Percentiles rank a stretch among this genome's conserved stretches.
Conservation (phyloP, 2,888 invertebrate species). For the Pristionchus mayeri region DNA sequence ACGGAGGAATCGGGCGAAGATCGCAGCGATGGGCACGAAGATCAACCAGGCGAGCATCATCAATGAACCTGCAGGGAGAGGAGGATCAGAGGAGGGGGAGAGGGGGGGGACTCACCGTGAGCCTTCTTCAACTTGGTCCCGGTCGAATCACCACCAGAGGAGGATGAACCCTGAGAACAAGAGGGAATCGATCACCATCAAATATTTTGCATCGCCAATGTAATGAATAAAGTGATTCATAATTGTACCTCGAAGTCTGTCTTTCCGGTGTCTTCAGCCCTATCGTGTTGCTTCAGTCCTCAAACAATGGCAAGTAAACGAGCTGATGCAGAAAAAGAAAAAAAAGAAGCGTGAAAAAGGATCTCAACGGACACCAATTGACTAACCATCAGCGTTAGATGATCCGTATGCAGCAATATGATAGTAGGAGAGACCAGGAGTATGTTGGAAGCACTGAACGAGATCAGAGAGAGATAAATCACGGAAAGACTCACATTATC, state of each 20-base stretch:
- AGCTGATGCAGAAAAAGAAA: neutral
- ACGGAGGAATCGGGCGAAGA: constrained; percentile 64
- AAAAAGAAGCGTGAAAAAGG: too few relatives aligned
- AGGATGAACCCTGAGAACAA: too few relatives aligned
- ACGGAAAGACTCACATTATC: neutral
- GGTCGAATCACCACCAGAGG: constrained; percentile 26
- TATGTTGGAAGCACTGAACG: constrained; percentile 15
- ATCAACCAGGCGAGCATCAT: constrained; percentile 67
- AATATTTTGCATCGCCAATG: neutral
- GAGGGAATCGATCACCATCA: too few relatives aligned
- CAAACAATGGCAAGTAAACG: neutral
- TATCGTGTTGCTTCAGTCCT: constrained; percentile 51
- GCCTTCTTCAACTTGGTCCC: constrained; percentile 40
- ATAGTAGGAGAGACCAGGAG: neutral
- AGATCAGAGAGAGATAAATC: neutral
- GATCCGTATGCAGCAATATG: constrained; percentile 38
- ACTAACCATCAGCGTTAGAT: neutral
- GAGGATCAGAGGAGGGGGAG: neutral
- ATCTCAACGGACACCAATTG: neutral
- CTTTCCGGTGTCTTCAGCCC: too few relatives aligned
- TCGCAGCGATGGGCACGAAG: constrained; percentile 62
- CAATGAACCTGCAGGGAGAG: constrained; percentile 47
- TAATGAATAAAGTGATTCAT: constrained; percentile 36
- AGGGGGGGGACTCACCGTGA: constrained; percentile 37
- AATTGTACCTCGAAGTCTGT: neutral